Base-by-base conservation (phyloP, 2,888 invertebrate species). In the Megaustenia siamemsis region DNA sequence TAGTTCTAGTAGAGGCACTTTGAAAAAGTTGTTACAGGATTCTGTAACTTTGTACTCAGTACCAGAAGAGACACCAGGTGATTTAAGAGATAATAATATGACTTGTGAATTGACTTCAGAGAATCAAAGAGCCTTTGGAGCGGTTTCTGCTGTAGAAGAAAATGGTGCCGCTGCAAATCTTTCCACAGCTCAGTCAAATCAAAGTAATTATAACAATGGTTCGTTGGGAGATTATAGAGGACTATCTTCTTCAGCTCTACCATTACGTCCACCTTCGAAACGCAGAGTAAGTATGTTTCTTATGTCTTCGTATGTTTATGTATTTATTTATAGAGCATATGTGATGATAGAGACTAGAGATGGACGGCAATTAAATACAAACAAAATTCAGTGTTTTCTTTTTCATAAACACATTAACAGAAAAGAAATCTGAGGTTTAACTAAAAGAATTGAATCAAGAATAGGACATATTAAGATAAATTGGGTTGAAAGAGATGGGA, bases 261-360 rank as follows among this genome's bases (percentile, higher is more conserved):
- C 84, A 45, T 38, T 81, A 8, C 73, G 84, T 21, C 84, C 84
- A 81, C 84, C 84, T 45, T 84, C 84, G 40, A 84, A 84, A 56
- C 80, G 84, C 1, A 84, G 45, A 60, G 84, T 84, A 66, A 68
- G 69, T 69, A 63, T 56, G 21, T 32, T 69, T 68, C 12, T 38
- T 68, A 38, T 69, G 15, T 68, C n/a, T 3, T 12, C 4, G 10
- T 18, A 71, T 24, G 4, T 43, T n/a, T n/a, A n/a, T n/a, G n/a
- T n/a, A n/a, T n/a, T n/a, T n/a, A n/a, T n/a, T n/a, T n/a, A n/a
- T n/a, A n/a, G n/a, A n/a, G n/a, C n/a, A n/a, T n/a, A n/a, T n/a
- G n/a, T n/a, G n/a, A n/a, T n/a, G n/a, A n/a, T n/a, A n/a, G n/a
- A n/a, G n/a, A n/a, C n/a, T n/a, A n/a, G n/a, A n/a, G n/a, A n/a